Conservation (phyloP, 2,888 invertebrate species). For the Eupelmus urozonus region DNA sequence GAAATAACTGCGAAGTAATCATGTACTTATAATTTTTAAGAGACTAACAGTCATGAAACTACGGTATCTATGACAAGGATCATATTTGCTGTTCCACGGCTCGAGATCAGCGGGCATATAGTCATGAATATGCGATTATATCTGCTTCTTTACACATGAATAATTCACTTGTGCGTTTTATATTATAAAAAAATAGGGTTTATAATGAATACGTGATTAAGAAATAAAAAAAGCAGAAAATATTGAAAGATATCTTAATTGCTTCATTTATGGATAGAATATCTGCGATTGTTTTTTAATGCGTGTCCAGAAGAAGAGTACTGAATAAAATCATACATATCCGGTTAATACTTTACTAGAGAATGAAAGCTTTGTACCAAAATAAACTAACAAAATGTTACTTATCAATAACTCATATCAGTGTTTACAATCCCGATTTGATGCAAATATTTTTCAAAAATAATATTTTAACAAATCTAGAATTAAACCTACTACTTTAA, state of each 20-base stretch:
- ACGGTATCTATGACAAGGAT: slow-evolving; percentile 8
- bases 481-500: too few species aligned
- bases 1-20: background rate
- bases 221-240: background rate
- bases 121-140: slow-evolving; percentile 23
- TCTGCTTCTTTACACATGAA: slow-evolving; percentile 20
- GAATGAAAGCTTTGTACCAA: too few species aligned
- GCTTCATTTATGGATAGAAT: background rate
- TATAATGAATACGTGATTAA: background rate
- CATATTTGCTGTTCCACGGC: slow-evolving; percentile 24
- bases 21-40: slow-evolving; percentile 21
- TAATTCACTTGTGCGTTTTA: background rate
- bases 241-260: slow-evolving; percentile 19
- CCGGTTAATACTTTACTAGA: too few species aligned
- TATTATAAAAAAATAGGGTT: background rate
- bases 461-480: too few species aligned
- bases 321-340: too few species aligned
- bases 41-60: slow-evolving; percentile 6
- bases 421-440: too few species aligned
- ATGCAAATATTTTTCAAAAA: too few species aligned
- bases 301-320: too few species aligned
- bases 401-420: too few species aligned
- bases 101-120: background rate
- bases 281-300: background rate
- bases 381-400: too few species aligned